These are phyloP conservation scores for Acanthopleura granulata DNA, from an alignment of 2,888 invertebrate genomes.

Conservation along the genomic window DNA sequence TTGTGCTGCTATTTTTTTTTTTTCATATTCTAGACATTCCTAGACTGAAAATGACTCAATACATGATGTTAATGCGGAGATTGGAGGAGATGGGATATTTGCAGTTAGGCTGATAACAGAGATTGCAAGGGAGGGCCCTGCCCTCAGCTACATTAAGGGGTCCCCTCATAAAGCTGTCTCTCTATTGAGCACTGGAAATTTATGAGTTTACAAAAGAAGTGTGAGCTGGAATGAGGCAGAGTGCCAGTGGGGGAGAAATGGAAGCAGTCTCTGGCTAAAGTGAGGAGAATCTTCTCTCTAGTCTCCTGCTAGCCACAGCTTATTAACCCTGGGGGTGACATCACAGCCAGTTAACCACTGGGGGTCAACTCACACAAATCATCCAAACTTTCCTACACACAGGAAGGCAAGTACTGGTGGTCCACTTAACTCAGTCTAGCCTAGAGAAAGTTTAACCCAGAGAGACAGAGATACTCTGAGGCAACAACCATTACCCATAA, in stretches of 20 bases:
- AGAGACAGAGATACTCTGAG: too few relatives aligned
- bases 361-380: conserved; percentile 12
- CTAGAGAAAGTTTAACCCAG: too few relatives aligned
- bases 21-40: too few relatives aligned
- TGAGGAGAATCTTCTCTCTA: too few relatives aligned
- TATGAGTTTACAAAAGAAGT: not conserved
- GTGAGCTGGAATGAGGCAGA: conserved; percentile 1
- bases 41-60: conserved; percentile 5
- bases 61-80: conserved; percentile 9
- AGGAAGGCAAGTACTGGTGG: too few relatives aligned
- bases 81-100: not conserved
- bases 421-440: too few relatives aligned
- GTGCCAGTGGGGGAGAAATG: not conserved
- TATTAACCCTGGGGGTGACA: conserved; percentile 2
- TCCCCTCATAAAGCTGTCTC: not conserved
- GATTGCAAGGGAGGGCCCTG: not conserved
- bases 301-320: not conserved
- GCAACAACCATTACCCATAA: too few relatives aligned
- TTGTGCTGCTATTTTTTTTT: too few relatives aligned
- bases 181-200: not conserved
- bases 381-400: not conserved
- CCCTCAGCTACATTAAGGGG: not conserved
- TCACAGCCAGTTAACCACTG: conserved; percentile 4
- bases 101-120: not conserved
- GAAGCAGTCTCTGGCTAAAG: not conserved